Evolutionary conservation across 2,113 vertebrate species (phyloP), one percentile per base, ranked within the genome.

Genomic region (Morone saxatilis): DNA sequence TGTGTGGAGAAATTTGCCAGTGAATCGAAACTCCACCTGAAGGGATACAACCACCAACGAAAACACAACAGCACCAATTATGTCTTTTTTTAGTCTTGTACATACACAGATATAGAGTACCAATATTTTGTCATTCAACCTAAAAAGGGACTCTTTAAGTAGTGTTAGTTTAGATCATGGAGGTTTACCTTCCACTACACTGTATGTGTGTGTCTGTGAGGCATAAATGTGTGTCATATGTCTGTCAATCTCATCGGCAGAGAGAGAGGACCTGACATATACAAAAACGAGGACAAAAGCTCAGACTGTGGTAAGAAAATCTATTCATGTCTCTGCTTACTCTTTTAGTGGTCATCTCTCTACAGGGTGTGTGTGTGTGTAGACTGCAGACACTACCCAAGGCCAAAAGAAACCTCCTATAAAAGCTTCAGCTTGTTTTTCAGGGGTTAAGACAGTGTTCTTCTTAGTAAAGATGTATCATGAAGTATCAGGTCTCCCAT

Each of bases 211-310:
- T 67, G 62, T 63, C 31, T 76, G 48, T 0, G 16, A 67, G 4
- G 31, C 14, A 22, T 22, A 31, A n/a, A 53, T 60, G 56, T 36
- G 57, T 41, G 6, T 40, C 6, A 36, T 16, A 25, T 47, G 13
- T 25, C 43, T 5, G 31, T 31, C 31, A 31, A 16, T 13, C 13
- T 62, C 20, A 31, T 40, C 14, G 11, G 16, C 17, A 13, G 6
- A 50, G 9, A 25, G 4, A 22, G 40, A 81, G 51, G 13, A 67
- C 60, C 25, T 25, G 25, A 25, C 25, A 25, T 25, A 25, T 25
- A 85, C 50, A 80, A 50, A 38, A 56, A 47, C 20, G 7, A 17
- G 61, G n/a, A 84, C 60, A 45, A 84, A 67, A 61, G 40, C 60
- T 56, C 68, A 36, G 51, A 36, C 63, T 50, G 71, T 20, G 79